phyloP scores from a whole-genome alignment of 1,140 invertebrate species.

The Magallana angulata region DNA sequence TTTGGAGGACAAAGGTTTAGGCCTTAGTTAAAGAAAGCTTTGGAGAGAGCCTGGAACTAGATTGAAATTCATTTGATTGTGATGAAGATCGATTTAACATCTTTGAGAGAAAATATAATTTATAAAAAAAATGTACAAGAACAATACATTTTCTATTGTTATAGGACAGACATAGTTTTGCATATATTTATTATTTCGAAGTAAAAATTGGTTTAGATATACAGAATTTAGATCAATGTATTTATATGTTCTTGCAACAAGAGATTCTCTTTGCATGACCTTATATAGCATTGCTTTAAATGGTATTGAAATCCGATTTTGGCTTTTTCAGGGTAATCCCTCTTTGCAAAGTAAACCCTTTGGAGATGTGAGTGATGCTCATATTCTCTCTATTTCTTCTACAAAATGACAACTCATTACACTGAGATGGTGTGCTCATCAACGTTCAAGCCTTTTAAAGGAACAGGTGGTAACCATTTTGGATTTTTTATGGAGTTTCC shows the following conservation, averaged over 20 bases:
- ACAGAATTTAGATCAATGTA: conserved; percentile 21
- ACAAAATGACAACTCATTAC: neutral
- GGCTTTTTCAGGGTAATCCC: conserved; percentile 23
- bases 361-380: neutral
- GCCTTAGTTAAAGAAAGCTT: neutral
- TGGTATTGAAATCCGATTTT: conserved; percentile 32
- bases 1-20: neutral
- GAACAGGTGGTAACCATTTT: too few species aligned
- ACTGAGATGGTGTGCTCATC: too few species aligned
- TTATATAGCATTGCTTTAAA: conserved; percentile 35
- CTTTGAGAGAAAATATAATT: too few species aligned
- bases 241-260: conserved; percentile 28
- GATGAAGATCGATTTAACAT: too few species aligned
- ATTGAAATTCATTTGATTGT: too few species aligned
- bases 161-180: too few species aligned
- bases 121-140: neutral
- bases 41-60: too few species aligned
- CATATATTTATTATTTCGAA: neutral
- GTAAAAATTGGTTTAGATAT: neutral
- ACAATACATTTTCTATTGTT: too few species aligned
- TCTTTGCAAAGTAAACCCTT: neutral
- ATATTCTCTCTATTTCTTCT: neutral
- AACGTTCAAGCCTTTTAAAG: too few species aligned
- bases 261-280: conserved; percentile 5
- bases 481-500: too few species aligned